Evolutionary conservation across 2,113 vertebrate species (phyloP).

Genomic region (Gobius niger): DNA sequence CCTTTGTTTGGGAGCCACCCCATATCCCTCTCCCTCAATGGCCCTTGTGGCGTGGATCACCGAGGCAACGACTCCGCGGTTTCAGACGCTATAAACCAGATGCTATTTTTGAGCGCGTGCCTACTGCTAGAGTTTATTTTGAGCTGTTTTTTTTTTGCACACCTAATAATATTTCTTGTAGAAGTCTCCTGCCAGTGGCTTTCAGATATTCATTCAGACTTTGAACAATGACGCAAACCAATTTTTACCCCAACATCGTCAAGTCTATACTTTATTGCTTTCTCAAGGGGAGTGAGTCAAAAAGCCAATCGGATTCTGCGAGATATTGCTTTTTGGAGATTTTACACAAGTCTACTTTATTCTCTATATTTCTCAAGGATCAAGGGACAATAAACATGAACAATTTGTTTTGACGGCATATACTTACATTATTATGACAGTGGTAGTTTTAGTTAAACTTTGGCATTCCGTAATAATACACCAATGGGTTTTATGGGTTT

Average conservation of each 20-base stretch:
- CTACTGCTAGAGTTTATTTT: not conserved
- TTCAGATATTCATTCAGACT: not conserved
- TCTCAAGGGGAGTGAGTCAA: not conserved
- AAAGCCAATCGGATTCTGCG: not conserved
- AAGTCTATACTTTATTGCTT: slow-evolving; percentile 1
- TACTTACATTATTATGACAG: too few species aligned
- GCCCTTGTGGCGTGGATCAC: slow-evolving; percentile 6
- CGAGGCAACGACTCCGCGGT: not conserved
- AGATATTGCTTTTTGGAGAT: not conserved
- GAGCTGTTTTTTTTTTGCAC: not conserved
- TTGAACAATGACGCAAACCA: not conserved
- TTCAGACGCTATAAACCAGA: slow-evolving; percentile 2
- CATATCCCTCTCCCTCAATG: slow-evolving; percentile 1
- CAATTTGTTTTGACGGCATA: too few species aligned
- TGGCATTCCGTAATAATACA: too few species aligned
- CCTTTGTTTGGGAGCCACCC: slow-evolving; percentile 5
- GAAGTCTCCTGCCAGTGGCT: not conserved
- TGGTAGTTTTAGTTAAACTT: too few species aligned
- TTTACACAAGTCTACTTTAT: not conserved
- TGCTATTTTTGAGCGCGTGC: slow-evolving; percentile 1
- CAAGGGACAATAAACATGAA: not conserved
- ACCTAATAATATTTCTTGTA: not conserved
- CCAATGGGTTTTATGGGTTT: too few species aligned
- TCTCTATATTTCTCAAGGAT: not conserved
- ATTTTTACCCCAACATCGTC: not conserved